Evolutionary conservation across 2,797 vertebrate genomes (phyloP).

Genomic region (Staurois parvus): DNA sequence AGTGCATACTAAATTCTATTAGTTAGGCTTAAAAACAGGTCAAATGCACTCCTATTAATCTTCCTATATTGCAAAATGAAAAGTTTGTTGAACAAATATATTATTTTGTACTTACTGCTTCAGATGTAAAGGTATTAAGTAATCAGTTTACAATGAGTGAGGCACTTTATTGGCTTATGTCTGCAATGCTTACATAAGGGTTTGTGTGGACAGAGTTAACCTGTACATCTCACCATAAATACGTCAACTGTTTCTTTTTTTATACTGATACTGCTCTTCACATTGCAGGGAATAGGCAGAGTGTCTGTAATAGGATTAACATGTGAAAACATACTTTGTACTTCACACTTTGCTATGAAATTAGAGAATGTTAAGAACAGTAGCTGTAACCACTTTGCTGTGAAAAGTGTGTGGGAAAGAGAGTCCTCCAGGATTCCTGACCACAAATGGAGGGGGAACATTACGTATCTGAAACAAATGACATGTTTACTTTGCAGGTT

Average conservation of each 20-base stretch:
- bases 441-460: conserved; percentile 45
- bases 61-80: not conserved
- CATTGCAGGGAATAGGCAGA: conserved; percentile 11
- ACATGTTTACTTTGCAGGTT: conserved; percentile 57
- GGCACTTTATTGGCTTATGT: not conserved
- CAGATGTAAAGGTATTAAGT: not conserved
- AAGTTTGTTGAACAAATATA: not conserved
- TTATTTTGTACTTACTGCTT: not conserved
- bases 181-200: not conserved
- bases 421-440: conserved; percentile 49
- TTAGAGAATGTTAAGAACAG: conserved; percentile 38
- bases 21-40: not conserved
- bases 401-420: conserved; percentile 57
- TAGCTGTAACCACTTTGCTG: conserved; percentile 53
- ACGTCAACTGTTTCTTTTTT: conserved; percentile 12
- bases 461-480: conserved; percentile 52
- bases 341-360: conserved; percentile 47
- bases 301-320: conserved; percentile 45
- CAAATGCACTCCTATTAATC: not conserved
- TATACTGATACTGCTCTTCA: conserved; percentile 25
- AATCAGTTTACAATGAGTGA: not conserved
- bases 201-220: not conserved
- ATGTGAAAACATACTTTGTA: conserved; percentile 41
- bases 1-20: not conserved
- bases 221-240: not conserved